Evolutionary conservation across 2,888 invertebrate genomes (phyloP).

Genomic region (Colletes collaris): DNA sequence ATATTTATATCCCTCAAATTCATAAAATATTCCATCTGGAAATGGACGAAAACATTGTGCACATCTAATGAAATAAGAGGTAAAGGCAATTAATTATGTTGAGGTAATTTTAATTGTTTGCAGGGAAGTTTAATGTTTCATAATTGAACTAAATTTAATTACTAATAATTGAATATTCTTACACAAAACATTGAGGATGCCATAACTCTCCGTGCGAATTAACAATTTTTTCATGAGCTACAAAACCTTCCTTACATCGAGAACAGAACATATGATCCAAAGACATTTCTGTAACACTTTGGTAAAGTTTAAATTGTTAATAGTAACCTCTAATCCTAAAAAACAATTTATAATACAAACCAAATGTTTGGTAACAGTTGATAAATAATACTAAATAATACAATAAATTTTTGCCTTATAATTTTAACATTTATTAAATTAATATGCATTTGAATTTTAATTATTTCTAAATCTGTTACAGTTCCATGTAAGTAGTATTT

Average conservation of each 20-base stretch:
- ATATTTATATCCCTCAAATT: conserved; percentile 99
- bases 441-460: not conserved
- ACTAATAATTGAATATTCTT: conserved; percentile 82
- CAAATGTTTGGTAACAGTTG: not conserved
- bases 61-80: conserved; percentile 86
- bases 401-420: not conserved
- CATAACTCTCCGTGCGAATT: conserved; percentile 99
- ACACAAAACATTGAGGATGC: conserved; percentile 99
- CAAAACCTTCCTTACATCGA: conserved; percentile 98
- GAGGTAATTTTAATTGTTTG: not conserved
- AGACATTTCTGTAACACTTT: conserved; percentile 88
- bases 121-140: too few relatives aligned
- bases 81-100: not conserved
- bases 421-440: not conserved
- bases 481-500: not conserved
- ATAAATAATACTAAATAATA: not conserved
- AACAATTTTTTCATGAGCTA: conserved; percentile 98
- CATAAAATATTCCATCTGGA: conserved; percentile 98
- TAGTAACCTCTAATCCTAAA: not conserved
- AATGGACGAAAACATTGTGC: conserved; percentile 99
- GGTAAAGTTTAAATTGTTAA: conserved; percentile 6
- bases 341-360: not conserved
- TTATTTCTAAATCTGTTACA: not conserved
- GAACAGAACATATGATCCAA: conserved; percentile 97
- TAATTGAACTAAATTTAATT: too few relatives aligned